These are phyloP conservation scores for Zygogramma bicolorata DNA, from an alignment of 2,888 invertebrate genomes.

Conservation along the genomic window DNA sequence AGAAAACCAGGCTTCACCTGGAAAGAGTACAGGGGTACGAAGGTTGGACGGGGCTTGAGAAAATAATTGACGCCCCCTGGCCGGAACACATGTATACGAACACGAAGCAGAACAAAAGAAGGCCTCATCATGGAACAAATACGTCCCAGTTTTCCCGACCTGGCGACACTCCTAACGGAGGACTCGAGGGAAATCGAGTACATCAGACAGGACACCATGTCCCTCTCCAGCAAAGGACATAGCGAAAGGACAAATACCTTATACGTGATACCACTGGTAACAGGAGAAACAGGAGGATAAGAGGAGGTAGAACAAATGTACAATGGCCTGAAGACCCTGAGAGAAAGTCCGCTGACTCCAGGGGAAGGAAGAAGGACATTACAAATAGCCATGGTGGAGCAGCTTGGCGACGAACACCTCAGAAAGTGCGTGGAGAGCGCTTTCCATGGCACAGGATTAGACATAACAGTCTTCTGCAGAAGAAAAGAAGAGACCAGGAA, in stretches of 20 bases:
- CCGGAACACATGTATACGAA: too few relatives aligned
- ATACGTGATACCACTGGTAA: not conserved
- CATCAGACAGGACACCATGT: not conserved
- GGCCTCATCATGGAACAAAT: not conserved
- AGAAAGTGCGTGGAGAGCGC: not conserved
- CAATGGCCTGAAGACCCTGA: not conserved
- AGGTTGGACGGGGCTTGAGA: too few relatives aligned
- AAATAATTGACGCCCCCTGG: too few relatives aligned
- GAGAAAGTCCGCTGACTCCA: not conserved
- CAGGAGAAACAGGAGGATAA: not conserved
- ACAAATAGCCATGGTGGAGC: not conserved
- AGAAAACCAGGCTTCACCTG: too few relatives aligned
- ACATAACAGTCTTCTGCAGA: not conserved
- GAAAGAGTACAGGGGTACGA: too few relatives aligned
- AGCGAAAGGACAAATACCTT: not conserved
- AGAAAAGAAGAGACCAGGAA: not conserved
- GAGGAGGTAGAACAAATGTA: not conserved
- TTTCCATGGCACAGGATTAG: not conserved
- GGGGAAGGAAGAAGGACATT: not conserved
- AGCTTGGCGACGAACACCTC: not conserved
- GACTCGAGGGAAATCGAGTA: not conserved
- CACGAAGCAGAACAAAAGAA: too few relatives aligned
- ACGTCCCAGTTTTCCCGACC: not conserved
- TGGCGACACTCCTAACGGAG: not conserved
- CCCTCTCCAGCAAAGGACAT: not conserved